These are phyloP conservation scores for Drosophila willistoni DNA, from an alignment of 1,140 invertebrate species.

Conservation along the genomic window DNA sequence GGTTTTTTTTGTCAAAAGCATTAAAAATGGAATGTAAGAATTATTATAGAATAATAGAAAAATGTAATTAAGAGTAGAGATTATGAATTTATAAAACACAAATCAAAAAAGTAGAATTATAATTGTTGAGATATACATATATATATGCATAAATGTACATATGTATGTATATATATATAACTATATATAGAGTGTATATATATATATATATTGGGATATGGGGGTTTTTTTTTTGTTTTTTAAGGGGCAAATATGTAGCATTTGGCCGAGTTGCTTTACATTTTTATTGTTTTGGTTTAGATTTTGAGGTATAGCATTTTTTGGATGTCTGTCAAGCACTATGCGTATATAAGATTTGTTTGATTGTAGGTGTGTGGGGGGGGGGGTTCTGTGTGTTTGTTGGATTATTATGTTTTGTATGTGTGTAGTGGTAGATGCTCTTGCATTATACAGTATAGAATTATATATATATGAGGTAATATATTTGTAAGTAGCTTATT, in stretches of 20 bases:
- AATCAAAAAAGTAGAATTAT: constrained; percentile 50
- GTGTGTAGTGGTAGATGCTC: constrained; percentile 31
- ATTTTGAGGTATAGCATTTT: constrained; percentile 57
- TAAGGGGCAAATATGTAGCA: not conserved
- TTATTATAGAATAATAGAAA: constrained; percentile 73
- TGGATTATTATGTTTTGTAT: constrained; percentile 22
- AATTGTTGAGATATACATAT: constrained; percentile 37
- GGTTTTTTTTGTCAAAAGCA: constrained; percentile 57
- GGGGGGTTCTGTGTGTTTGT: constrained; percentile 8
- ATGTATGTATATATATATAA: constrained; percentile 39
- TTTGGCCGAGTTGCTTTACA: constrained; percentile 3
- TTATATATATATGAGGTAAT: constrained; percentile 4
- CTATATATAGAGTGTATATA: constrained; percentile 15
- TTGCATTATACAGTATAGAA: constrained; percentile 36
- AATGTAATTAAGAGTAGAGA: constrained; percentile 49
- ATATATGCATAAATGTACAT: constrained; percentile 39
- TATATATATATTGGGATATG: not conserved
- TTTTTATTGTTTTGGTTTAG: constrained; percentile 27
- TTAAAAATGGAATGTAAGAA: constrained; percentile 77
- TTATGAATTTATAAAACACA: constrained; percentile 32
- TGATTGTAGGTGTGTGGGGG: constrained; percentile 10
- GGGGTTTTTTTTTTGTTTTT: no score
- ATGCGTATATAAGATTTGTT: constrained; percentile 32
- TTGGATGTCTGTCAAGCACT: constrained; percentile 69
- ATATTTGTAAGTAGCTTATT: constrained; percentile 53